Conservation (phyloP, 2,888 invertebrate species). For the Lucinisca nassula region DNA sequence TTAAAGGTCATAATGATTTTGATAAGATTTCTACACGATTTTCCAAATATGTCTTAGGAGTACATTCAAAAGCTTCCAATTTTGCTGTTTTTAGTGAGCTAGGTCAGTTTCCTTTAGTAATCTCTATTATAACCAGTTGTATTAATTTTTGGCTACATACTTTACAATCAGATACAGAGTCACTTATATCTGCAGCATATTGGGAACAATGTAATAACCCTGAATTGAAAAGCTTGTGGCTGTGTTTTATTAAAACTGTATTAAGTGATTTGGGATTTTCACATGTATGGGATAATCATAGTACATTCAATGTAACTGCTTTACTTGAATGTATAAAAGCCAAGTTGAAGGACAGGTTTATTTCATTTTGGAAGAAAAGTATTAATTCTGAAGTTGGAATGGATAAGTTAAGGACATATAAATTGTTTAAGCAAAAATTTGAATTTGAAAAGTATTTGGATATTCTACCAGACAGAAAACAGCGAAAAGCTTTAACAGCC, state of each 20-base stretch:
- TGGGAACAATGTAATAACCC: background rate
- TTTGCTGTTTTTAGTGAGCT: background rate
- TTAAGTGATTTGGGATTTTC: background rate
- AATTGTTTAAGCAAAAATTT: background rate
- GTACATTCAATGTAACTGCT: background rate
- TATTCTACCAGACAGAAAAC: background rate
- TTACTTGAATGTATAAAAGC: background rate
- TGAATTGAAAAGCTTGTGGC: background rate
- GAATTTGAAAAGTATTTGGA: background rate
- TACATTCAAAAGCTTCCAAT: background rate
- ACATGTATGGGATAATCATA: background rate
- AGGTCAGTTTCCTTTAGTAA: background rate
- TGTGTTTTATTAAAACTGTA: background rate
- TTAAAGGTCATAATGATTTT: background rate
- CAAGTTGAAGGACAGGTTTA: background rate
- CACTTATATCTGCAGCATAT: background rate
- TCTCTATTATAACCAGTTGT: background rate
- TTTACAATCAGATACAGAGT: background rate
- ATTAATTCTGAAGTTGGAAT: background rate
- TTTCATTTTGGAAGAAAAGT: background rate
- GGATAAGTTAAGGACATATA: background rate
- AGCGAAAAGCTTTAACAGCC: background rate
- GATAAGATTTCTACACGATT: background rate
- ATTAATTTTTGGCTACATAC: background rate
- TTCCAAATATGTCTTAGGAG: background rate